phyloP scores from a whole-genome alignment of 2,797 vertebrate genomes.

The Arctocebus calabarensis region DNA sequence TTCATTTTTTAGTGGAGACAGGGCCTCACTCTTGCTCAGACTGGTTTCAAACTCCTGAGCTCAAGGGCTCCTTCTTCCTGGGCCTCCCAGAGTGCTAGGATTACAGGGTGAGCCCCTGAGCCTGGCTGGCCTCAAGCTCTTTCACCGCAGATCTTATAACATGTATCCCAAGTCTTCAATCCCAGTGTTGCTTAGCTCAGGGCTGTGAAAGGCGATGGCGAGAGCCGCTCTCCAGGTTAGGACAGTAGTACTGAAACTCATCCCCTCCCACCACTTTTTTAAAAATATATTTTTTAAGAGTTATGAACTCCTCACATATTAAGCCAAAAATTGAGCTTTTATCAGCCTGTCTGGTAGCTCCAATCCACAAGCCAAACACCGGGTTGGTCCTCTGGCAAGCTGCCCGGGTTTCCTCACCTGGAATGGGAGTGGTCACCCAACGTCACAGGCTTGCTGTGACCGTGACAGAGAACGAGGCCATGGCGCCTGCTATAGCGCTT shows the following conservation, averaged over 20 bases:
- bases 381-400: not conserved
- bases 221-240: not conserved
- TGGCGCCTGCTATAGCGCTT: accelerated
- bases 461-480: not conserved
- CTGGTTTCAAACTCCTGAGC: no score
- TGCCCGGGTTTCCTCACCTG: not conserved
- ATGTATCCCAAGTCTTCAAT: not conserved
- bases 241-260: not conserved
- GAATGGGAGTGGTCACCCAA: not conserved
- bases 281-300: not conserved
- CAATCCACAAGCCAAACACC: not conserved
- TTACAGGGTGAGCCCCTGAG: no score
- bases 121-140: not conserved
- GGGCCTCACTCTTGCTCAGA: no score
- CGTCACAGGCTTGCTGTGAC: not conserved
- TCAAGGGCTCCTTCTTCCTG: no score
- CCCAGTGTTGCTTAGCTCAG: not conserved
- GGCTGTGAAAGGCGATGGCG: no score
- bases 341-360: not conserved
- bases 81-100: no score
- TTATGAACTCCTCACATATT: not conserved
- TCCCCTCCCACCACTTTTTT: not conserved
- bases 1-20: no score
- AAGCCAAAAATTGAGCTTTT: not conserved
- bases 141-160: not conserved